A percentile compares a stretch with the other conserved stretches of the same genome.
phyloP scores from a whole-genome alignment of 2,888 invertebrate species.

The Oegoconia quadripuncta region DNA sequence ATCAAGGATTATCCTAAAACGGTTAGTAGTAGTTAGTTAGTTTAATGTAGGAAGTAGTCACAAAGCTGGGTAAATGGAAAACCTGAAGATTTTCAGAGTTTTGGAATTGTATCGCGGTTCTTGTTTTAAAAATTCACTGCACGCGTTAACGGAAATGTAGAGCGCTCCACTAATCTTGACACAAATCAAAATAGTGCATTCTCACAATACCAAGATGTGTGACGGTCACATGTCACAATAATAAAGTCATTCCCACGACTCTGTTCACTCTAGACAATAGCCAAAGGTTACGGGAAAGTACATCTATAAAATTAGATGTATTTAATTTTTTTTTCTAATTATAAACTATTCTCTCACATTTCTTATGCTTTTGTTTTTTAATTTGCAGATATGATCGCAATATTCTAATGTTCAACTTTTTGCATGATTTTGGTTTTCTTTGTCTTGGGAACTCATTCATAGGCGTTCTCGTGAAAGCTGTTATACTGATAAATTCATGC shows the following conservation, averaged over 20 bases:
- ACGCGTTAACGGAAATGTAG: slow-evolving; percentile 18
- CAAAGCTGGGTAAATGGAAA: too few relatives aligned
- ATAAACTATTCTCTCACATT: slow-evolving; percentile 4
- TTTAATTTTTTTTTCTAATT: slow-evolving; percentile 9
- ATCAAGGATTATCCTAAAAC: too few relatives aligned
- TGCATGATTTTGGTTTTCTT: slow-evolving; percentile 8
- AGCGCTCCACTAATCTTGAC: slow-evolving; percentile 26
- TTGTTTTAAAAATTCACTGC: slow-evolving; percentile 12
- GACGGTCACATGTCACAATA: slow-evolving; percentile 17
- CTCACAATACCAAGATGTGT: slow-evolving; percentile 16
- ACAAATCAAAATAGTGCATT: slow-evolving; percentile 27
- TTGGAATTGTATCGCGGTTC: too few relatives aligned
- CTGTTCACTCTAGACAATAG: slow-evolving; percentile 25
- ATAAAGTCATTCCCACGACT: slow-evolving; percentile 29
- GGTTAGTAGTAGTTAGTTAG: too few relatives aligned
- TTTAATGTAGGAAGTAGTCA: too few relatives aligned
- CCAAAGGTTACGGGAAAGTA: slow-evolving; percentile 17
- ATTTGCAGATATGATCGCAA: not conserved
- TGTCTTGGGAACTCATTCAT: slow-evolving; percentile 19
- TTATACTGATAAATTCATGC: slow-evolving; percentile 18
- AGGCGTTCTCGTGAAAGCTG: slow-evolving; percentile 15
- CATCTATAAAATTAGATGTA: slow-evolving; percentile 19
- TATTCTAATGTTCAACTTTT: not conserved
- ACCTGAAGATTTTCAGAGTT: too few relatives aligned
- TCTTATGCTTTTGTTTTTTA: not conserved